Base-by-base conservation (phyloP, 2,888 invertebrate genomes). In the Caenorhabditis imperialis region DNA sequence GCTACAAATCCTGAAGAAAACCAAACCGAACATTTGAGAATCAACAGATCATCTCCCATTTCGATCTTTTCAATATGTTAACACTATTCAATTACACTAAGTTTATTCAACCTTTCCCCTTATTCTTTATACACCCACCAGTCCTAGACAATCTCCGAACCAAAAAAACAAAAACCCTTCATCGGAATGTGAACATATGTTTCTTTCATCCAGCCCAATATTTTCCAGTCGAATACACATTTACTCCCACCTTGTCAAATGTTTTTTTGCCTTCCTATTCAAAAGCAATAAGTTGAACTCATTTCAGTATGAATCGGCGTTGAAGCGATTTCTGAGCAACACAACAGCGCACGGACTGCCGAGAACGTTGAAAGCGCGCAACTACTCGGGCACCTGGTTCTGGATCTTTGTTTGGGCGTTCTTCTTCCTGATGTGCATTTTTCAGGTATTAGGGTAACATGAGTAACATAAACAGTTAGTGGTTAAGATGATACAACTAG, bases 311-410 rank as follows among this genome's bases (percentile, higher is more conserved):
- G 27, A 20, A 25, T 60, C 44, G 16, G 75, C 77, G 3, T 42
- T 77, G 18, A 45, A 62, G 16, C 70, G 77, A n/a, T 79, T 79
- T 44, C 30, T 76, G 33, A 54, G 57, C 37, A 78, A 78, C 33
- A 80, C 80, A 10, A 80, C 80, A 2, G 75, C 80, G 14, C 80
- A 80, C 45, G 80, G 80, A 22, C 55, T 80, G 42, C 78, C 80
- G 12, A 33, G 78, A 40, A 76, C 78, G 3, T 61, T 61, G 1
- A 71, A 67, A 48, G 76, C 76, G 20, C 25, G 76, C 22, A 76
- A 76, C 67, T 57, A 67, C 8, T 38, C 44, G 44, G 76, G 76
- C 23, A 65, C 44, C 40, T 48, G 25, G 8, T 77, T 74, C 33
- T 75, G 78, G 78, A 54, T 72, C 10, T 20, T 63, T 22, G 70